Evolutionary conservation across 2,888 invertebrate genomes (phyloP).

Genomic region (Phoenoteleia sp.): DNA sequence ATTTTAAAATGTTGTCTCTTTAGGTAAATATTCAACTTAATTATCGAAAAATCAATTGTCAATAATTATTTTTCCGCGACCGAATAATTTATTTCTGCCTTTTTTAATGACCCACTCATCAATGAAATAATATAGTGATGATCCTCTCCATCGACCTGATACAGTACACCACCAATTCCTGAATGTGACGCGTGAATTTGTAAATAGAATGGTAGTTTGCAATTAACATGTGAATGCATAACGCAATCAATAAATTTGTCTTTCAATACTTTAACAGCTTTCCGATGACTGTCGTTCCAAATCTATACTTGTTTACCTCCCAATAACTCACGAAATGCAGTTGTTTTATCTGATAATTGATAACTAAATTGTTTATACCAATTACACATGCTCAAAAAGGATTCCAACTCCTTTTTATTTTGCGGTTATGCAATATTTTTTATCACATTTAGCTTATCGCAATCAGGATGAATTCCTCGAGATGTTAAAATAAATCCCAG

Average conservation of each 20-base stretch:
- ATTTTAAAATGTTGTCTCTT: not conserved
- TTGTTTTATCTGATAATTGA: not conserved
- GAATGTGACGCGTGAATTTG: not conserved
- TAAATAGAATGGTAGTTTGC: not conserved
- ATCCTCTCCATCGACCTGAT: not conserved
- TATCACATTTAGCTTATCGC: not conserved
- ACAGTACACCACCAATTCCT: constrained; percentile 9
- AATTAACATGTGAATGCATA: not conserved
- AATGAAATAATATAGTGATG: not conserved
- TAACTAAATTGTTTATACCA: not conserved
- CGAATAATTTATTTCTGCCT: constrained; percentile 1
- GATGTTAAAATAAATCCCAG: not conserved
- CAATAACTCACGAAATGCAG: constrained; percentile 1
- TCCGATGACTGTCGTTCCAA: not conserved
- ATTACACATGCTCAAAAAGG: not conserved
- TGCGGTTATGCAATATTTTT: not conserved
- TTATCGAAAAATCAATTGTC: not conserved
- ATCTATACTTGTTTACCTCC: not conserved
- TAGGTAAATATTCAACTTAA: not conserved
- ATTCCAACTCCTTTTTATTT: constrained; percentile 3
- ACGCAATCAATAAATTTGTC: not conserved
- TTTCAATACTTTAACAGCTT: not conserved
- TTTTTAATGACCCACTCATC: not conserved
- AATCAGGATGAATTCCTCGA: not conserved
- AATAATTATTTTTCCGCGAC: not conserved